These are phyloP conservation scores for Sialis fuliginosa DNA, from an alignment of 2,888 invertebrate species.

Conservation along the genomic window DNA sequence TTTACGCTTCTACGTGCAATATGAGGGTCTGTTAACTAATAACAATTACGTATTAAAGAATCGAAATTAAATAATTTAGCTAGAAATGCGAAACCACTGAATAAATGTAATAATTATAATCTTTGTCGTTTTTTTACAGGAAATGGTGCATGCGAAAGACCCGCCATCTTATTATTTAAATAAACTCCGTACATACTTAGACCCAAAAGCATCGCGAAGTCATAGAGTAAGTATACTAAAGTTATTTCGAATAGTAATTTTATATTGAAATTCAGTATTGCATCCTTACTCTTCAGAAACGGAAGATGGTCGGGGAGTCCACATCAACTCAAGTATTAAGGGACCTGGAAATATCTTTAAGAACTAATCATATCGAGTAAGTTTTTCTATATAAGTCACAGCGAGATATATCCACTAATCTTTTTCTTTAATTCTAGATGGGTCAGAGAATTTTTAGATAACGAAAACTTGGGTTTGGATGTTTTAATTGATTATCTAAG, in stretches of 20 bases:
- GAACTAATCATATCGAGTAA: constrained; percentile 98
- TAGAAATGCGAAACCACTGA: no score
- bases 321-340: constrained; percentile 96
- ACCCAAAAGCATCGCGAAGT: constrained; percentile 90
- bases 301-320: constrained; percentile 91
- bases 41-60: no score
- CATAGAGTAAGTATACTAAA: constrained; percentile 56
- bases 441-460: constrained; percentile 96
- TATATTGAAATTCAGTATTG: neutral
- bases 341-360: constrained; percentile 94
- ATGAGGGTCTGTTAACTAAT: no score
- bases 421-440: constrained; percentile 45
- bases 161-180: constrained; percentile 92
- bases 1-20: no score
- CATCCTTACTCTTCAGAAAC: constrained; percentile 52
- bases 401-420: neutral
- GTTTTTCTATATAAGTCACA: no score
- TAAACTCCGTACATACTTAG: constrained; percentile 86
- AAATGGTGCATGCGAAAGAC: constrained; percentile 96
- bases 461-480: constrained; percentile 89
- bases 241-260: neutral
- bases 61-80: no score
- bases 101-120: no score
- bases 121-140: constrained; percentile 37
- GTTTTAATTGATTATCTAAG: constrained; percentile 95